phyloP scores from a whole-genome alignment of 2,113 vertebrate species.

The Speoplatyrhinus poulsoni region DNA sequence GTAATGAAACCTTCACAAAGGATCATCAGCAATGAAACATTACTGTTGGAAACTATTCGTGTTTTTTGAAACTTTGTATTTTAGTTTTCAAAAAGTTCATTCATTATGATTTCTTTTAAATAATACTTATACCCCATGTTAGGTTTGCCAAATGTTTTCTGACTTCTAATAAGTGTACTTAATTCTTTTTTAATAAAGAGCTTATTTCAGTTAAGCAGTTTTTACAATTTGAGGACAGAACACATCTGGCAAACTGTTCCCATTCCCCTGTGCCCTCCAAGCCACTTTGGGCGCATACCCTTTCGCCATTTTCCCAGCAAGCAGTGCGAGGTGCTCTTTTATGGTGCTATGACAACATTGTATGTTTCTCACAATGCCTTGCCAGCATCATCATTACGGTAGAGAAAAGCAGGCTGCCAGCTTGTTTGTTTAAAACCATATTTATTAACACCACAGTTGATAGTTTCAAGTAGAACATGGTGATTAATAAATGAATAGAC shows the following conservation, averaged over 20 bases:
- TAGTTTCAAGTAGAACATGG: background rate
- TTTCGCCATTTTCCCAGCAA: slow-evolving; percentile 49
- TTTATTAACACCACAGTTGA: slow-evolving; percentile 25
- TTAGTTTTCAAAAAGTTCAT: no score
- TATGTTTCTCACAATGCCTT: slow-evolving; percentile 42
- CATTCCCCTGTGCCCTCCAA: background rate
- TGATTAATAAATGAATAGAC: slow-evolving; percentile 25
- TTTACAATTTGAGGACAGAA: background rate
- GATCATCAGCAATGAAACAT: no score
- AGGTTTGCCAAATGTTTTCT: background rate
- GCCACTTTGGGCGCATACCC: background rate
- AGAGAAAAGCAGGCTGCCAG: slow-evolving; percentile 51
- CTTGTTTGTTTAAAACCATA: slow-evolving; percentile 36
- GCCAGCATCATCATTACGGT: slow-evolving; percentile 22
- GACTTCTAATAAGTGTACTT: background rate
- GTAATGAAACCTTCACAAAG: no score
- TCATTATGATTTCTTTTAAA: no score
- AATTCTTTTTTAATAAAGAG: background rate
- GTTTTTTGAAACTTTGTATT: no score
- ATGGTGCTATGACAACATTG: slow-evolving; percentile 74
- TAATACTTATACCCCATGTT: background rate
- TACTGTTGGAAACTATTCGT: no score
- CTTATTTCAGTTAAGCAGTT: background rate
- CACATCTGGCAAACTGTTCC: background rate
- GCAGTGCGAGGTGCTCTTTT: slow-evolving; percentile 81